These are phyloP conservation scores for Phyllotis vaccarum DNA, from an alignment of 2,797 vertebrate genomes.

Conservation along the genomic window DNA sequence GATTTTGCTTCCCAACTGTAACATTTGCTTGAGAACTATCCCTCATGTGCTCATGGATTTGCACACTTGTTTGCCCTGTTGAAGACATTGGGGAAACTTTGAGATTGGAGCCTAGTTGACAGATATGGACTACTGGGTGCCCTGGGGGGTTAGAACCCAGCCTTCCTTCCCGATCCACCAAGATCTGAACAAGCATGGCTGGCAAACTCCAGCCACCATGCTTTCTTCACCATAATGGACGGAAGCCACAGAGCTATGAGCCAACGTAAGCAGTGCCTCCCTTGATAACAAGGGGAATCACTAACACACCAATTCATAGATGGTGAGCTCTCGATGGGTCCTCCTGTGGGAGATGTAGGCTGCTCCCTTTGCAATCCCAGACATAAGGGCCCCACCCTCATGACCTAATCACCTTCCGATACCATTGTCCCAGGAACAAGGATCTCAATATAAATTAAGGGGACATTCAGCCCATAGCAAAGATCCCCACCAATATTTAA, in stretches of 20 bases:
- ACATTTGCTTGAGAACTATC: not conserved
- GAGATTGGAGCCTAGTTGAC: not conserved
- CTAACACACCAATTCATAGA: not conserved
- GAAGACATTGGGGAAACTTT: not conserved
- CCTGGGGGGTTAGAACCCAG: not conserved
- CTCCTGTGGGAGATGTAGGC: not conserved
- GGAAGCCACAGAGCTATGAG: not conserved
- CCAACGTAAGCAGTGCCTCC: too few species aligned
- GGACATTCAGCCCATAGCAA: not conserved
- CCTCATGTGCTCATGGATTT: not conserved
- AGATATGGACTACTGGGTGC: not conserved
- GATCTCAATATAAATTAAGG: not conserved
- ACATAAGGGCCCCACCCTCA: not conserved
- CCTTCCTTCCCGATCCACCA: not conserved
- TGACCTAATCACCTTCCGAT: not conserved
- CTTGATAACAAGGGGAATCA: not conserved
- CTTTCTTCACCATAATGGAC: not conserved
- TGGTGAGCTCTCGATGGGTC: not conserved
- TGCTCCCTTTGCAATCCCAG: not conserved
- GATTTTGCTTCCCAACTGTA: not conserved
- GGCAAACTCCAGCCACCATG: fast-evolving
- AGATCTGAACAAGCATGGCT: not conserved
- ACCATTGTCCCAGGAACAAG: not conserved
- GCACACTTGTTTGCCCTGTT: too few species aligned
- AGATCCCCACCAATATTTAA: not conserved